Percentiles rank a stretch among this genome's conserved stretches.
Conservation (phyloP, 2,113 vertebrate species). For the Ariopsis seemanni region DNA sequence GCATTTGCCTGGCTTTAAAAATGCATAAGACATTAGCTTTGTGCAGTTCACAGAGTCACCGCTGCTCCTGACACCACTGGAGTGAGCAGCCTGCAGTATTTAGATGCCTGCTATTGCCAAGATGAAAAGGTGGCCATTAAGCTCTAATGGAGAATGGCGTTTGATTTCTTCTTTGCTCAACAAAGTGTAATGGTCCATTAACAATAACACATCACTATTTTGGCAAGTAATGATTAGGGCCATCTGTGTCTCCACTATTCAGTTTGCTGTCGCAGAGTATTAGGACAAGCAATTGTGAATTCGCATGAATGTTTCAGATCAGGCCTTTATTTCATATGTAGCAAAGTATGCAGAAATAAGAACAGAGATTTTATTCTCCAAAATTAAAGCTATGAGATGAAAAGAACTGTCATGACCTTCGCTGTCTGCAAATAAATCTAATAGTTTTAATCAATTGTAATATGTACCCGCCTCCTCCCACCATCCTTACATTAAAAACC, state of each 20-base stretch:
- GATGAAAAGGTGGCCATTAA: slow-evolving; percentile 69
- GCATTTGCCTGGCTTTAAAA: slow-evolving; percentile 59
- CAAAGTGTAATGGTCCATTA: slow-evolving; percentile 63
- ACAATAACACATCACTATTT: slow-evolving; percentile 66
- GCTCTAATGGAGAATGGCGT: slow-evolving; percentile 60
- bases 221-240: slow-evolving; percentile 65
- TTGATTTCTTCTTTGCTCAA: slow-evolving; percentile 56
- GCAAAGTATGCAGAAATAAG: slow-evolving; percentile 6
- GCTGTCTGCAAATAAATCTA: slow-evolving; percentile 19
- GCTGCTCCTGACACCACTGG: slow-evolving; percentile 63
- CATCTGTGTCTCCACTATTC: slow-evolving; percentile 63
- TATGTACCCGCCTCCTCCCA: slow-evolving; percentile 6
- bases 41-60: slow-evolving; percentile 7
- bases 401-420: slow-evolving; percentile 49
- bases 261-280: slow-evolving; percentile 59
- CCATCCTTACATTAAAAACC: not conserved
- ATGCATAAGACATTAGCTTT: slow-evolving; percentile 43
- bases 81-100: slow-evolving; percentile 61
- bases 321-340: slow-evolving; percentile 37
- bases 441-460: slow-evolving; percentile 43
- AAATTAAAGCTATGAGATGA: slow-evolving; percentile 52
- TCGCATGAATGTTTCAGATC: slow-evolving; percentile 30
- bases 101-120: slow-evolving; percentile 61
- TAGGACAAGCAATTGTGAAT: slow-evolving; percentile 48
- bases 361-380: not conserved